These are phyloP conservation scores for Sparus aurata DNA, from an alignment of 2,797 vertebrate species.

Conservation along the genomic window DNA sequence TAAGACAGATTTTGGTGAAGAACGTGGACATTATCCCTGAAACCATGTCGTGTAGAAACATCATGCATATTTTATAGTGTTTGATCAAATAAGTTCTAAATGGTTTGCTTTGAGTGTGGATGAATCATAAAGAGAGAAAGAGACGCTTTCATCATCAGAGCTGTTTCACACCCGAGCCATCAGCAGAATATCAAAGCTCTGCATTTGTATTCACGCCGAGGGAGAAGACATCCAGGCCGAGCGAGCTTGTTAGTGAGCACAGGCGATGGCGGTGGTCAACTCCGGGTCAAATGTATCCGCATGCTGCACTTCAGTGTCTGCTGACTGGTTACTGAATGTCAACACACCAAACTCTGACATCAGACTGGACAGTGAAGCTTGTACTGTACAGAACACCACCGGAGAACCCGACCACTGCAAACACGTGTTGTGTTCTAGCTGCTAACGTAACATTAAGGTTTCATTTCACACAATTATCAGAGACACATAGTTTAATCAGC, in stretches of 20 bases:
- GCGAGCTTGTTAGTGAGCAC: conserved; percentile 37
- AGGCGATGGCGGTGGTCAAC: conserved; percentile 31
- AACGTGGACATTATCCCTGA: neutral
- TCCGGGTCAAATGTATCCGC: conserved; percentile 45
- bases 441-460: neutral
- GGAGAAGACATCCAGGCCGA: neutral
- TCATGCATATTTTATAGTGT: conserved; percentile 55
- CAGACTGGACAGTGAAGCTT: neutral
- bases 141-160: conserved; percentile 62
- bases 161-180: conserved; percentile 35
- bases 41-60: conserved; percentile 25
- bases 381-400: too few species aligned
- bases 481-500: neutral
- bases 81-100: conserved; percentile 58
- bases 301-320: conserved; percentile 13
- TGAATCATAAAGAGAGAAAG: conserved; percentile 44
- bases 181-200: conserved; percentile 62
- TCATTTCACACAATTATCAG: neutral
- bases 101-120: conserved; percentile 42
- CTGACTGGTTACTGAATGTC: conserved; percentile 4
- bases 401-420: neutral
- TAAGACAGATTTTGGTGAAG: conserved; percentile 1
- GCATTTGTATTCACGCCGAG: conserved; percentile 42
- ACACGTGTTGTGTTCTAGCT: neutral
- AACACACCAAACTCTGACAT: neutral